Base-by-base conservation (phyloP, 2,888 invertebrate genomes). In the Drosophila aldrichi region DNA sequence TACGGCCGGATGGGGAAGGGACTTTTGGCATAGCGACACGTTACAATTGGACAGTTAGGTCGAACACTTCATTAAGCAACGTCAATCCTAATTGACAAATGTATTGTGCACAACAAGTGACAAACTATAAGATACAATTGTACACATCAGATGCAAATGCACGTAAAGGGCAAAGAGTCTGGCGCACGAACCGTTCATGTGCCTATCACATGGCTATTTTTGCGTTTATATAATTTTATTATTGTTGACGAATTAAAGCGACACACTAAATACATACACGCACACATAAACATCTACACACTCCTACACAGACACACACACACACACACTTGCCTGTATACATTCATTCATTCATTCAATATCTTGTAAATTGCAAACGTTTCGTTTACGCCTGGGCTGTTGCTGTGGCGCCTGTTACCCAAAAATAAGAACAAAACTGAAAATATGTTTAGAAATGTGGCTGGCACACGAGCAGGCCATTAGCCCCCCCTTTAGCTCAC, bases 321-420 rank as follows among this genome's bases (percentile, higher is more conserved):
- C 25, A 63, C 46, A 9, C 18, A 18, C 38, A 25, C 36, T 20
- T 12, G 16, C 38, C 25, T n/a, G 12, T 9, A 20, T 25, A 54
- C 25, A 54, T 12, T n/a, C 46, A 44, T 48, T 20, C 34, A 40
- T 18, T n/a, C 46, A 44, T 48, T 20, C 34, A 40, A 40, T 58
- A 20, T 56, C 48, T 68, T 61, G 62, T 59, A 70, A 74, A 65
- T 32, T 46, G 52, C 56, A 29, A 46, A 59, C 68, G 32, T 32
- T 9, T 57, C 43, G 65, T 58, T 22, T 44, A n/a, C 54, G 38
- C n/a, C 60, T 69, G 18, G 22, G 52, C 46, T n/a, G 41, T 59
- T 79, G 66, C 75, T 77, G 77, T 36, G 38, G 81, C 84, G 82
- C 82, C 82, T 87, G 82, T 70, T 82, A 83, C 84, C 74, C 70